A percentile compares a stretch with the other conserved stretches of the same genome.
These are phyloP conservation scores for Chrysopa pallens DNA, from an alignment of 1,140 invertebrate genomes.

Conservation along the genomic window DNA sequence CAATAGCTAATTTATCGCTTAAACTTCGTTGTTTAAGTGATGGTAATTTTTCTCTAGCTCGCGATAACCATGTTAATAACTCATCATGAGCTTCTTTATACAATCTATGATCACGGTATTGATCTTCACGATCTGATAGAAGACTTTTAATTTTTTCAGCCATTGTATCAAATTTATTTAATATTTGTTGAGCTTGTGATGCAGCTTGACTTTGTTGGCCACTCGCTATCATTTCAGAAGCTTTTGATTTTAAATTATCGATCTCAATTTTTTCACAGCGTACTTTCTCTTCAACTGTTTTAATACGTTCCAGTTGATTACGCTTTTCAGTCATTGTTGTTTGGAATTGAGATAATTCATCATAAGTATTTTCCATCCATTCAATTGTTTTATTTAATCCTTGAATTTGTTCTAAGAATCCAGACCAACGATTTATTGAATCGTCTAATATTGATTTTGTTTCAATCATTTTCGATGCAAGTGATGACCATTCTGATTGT, in stretches of 20 bases:
- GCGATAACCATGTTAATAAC: constrained; percentile 62
- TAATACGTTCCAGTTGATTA: constrained; percentile 66
- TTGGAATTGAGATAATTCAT: constrained; percentile 57
- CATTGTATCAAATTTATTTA: constrained; percentile 61
- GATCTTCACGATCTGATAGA: constrained; percentile 58
- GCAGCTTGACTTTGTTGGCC: constrained; percentile 68
- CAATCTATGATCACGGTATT: constrained; percentile 69
- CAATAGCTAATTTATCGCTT: constrained; percentile 73
- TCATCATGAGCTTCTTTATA: constrained; percentile 85
- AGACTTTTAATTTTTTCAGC: constrained; percentile 53
- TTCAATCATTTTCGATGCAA: constrained; percentile 77
- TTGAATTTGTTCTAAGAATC: constrained; percentile 73
- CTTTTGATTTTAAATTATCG: constrained; percentile 69
- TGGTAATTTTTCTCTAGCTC: constrained; percentile 76
- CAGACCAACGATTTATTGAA: constrained; percentile 75
- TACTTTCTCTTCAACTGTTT: constrained; percentile 73
- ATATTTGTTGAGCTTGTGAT: constrained; percentile 64
- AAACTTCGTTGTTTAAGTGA: constrained; percentile 66
- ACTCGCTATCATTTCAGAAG: constrained; percentile 70
- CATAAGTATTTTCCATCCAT: constrained; percentile 49
- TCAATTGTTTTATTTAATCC: constrained; percentile 66
- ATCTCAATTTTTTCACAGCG: constrained; percentile 84
- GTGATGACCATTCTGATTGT: constrained; percentile 76
- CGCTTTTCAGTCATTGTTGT: constrained; percentile 70
- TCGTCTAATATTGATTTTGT: constrained; percentile 77